phyloP scores from a whole-genome alignment of 2,888 invertebrate species.

The Netelia inedita region DNA sequence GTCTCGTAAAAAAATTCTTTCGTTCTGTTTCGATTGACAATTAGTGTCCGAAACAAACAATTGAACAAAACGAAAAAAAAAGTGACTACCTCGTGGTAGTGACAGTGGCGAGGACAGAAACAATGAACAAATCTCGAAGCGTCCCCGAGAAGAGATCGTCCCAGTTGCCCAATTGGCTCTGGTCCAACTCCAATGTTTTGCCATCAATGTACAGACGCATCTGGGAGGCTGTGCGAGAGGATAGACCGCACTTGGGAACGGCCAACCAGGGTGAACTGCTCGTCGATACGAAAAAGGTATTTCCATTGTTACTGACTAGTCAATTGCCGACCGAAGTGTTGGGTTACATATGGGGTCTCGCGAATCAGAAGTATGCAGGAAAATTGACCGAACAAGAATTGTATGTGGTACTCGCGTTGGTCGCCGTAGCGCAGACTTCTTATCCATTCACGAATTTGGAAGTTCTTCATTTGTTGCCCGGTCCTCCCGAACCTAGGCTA shows the following conservation, averaged over 20 bases:
- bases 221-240: conserved; percentile 84
- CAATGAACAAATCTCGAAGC: conserved; percentile 78
- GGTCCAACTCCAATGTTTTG: conserved; percentile 83
- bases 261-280: conserved; percentile 77
- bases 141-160: conserved; percentile 78
- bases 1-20: not conserved
- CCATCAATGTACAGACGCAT: conserved; percentile 84
- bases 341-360: conserved; percentile 86
- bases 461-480: conserved; percentile 80
- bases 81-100: not conserved
- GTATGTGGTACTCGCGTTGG: conserved; percentile 85
- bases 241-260: conserved; percentile 75
- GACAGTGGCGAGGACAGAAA: conserved; percentile 5
- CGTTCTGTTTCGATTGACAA: conserved; percentile 14
- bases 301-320: conserved; percentile 85
- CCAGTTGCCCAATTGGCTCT: conserved; percentile 84
- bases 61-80: conserved; percentile 2
- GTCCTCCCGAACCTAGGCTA: conserved; percentile 83
- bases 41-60: not conserved
- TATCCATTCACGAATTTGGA: conserved; percentile 82
- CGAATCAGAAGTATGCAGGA: conserved; percentile 85
- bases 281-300: conserved; percentile 85
- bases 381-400: conserved; percentile 85
- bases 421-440: conserved; percentile 85
- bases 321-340: conserved; percentile 85